phyloP scores from a whole-genome alignment of 2,797 vertebrate genomes.

The Lateolabrax maculatus region DNA sequence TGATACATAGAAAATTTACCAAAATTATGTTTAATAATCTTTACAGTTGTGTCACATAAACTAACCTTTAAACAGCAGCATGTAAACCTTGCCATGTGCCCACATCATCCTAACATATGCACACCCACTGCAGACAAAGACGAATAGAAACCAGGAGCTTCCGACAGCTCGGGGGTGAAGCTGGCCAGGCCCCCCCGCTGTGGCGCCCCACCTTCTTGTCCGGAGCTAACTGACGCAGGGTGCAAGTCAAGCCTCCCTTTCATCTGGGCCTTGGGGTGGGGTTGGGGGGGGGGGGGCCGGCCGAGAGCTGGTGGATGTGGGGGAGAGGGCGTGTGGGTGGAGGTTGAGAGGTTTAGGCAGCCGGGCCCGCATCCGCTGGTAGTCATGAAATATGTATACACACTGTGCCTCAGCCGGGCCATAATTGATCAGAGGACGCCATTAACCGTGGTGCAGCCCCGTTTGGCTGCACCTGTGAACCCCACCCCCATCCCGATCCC shows the following conservation, averaged over 20 bases:
- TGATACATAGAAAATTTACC: background rate
- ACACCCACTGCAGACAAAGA: conserved; percentile 58
- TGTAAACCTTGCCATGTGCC: background rate
- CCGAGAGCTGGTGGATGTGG: conserved; percentile 22
- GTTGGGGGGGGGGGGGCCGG: background rate
- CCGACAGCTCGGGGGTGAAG: conserved; percentile 43
- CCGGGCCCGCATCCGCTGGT: conserved; percentile 54
- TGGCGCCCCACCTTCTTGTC: conserved; percentile 67
- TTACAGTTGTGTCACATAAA: background rate
- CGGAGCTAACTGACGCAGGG: conserved; percentile 56
- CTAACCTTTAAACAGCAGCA: background rate
- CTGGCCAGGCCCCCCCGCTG: conserved; percentile 50
- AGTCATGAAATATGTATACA: conserved; percentile 85
- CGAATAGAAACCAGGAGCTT: conserved; percentile 44
- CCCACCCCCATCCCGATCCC: conserved; percentile 25
- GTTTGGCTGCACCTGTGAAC: conserved; percentile 77
- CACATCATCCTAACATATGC: background rate
- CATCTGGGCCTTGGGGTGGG: conserved; percentile 62
- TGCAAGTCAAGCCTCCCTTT: conserved; percentile 77
- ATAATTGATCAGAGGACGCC: conserved; percentile 76
- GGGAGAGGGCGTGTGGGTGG: conserved; percentile 2
- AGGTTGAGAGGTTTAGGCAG: conserved; percentile 48
- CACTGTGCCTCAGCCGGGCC: conserved; percentile 55
- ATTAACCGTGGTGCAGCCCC: conserved; percentile 52
- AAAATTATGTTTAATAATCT: background rate